These are phyloP conservation scores for Spicauda simplicius DNA, from an alignment of 2,888 invertebrate species.

Conservation along the genomic window DNA sequence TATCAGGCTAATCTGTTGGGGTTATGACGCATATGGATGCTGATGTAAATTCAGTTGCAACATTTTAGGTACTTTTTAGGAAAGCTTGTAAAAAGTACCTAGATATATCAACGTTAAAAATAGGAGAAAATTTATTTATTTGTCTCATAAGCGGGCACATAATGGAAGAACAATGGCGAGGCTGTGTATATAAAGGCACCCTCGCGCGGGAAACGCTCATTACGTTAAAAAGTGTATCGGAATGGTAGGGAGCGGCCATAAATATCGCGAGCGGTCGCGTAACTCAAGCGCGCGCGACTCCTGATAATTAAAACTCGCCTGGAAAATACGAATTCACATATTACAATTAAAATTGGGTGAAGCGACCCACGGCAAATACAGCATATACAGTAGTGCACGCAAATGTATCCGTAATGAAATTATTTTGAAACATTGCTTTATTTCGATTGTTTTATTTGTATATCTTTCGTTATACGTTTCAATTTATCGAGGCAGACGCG, in stretches of 20 bases:
- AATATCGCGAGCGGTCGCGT: conserved; percentile 85
- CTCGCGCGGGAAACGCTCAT: conserved; percentile 70
- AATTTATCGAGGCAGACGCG: conserved; percentile 20
- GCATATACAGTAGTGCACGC: conserved; percentile 49
- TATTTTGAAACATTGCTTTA: conserved; percentile 42
- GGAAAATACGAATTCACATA: conserved; percentile 82
- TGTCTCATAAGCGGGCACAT: conserved; percentile 34
- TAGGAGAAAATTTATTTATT: not conserved
- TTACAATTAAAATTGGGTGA: conserved; percentile 81
- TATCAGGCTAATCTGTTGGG: too few relatives aligned
- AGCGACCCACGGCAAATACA: conserved; percentile 70
- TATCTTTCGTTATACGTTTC: conserved; percentile 22
- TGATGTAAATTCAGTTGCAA: too few relatives aligned
- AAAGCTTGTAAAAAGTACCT: not conserved
- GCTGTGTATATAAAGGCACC: conserved; percentile 38
- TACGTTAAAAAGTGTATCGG: conserved; percentile 85
- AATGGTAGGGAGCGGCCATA: conserved; percentile 78
- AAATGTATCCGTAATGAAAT: conserved; percentile 46
- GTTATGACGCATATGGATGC: too few relatives aligned
- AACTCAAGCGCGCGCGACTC: conserved; percentile 80
- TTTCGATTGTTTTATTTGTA: conserved; percentile 33
- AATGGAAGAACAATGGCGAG: conserved; percentile 53
- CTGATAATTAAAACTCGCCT: conserved; percentile 85
- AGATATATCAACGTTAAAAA: not conserved
- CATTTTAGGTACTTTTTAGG: too few relatives aligned